These are phyloP conservation scores for Alethe diademata DNA, from an alignment of 2,113 vertebrate species.

Conservation along the genomic window DNA sequence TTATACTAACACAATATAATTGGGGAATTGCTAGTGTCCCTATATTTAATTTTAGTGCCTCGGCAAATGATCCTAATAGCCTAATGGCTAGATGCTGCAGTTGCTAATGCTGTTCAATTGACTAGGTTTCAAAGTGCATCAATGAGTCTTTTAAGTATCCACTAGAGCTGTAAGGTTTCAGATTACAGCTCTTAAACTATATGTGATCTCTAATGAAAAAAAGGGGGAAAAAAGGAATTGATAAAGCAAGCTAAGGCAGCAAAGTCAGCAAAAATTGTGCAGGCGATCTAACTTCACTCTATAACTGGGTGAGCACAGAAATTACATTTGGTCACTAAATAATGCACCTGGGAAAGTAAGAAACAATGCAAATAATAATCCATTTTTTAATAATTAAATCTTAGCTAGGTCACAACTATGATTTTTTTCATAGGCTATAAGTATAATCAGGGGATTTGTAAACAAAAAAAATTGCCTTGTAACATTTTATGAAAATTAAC, in stretches of 20 bases:
- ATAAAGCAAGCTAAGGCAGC: conserved; percentile 46
- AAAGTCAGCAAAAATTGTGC: conserved; percentile 63
- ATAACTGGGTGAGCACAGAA: conserved; percentile 32
- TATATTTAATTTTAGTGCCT: conserved; percentile 69
- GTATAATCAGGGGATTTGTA: conserved; percentile 59
- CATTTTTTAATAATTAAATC: conserved; percentile 71
- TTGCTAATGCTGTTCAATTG: conserved; percentile 57
- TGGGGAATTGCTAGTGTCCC: conserved; percentile 61
- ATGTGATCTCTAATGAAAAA: conserved; percentile 56
- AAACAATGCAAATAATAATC: conserved; percentile 69
- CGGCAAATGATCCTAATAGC: conserved; percentile 63
- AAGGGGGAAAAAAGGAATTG: background rate
- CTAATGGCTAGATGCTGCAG: conserved; percentile 41
- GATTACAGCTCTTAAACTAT: conserved; percentile 59
- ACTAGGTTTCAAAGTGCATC: conserved; percentile 67
- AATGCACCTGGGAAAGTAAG: conserved; percentile 56
- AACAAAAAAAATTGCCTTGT: conserved; percentile 65
- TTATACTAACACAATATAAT: conserved; percentile 66
- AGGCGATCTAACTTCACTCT: conserved; percentile 36
- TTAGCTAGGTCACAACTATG: conserved; percentile 50
- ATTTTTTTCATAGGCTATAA: conserved; percentile 39
- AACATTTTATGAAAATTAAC: conserved; percentile 73
- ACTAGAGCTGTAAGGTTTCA: conserved; percentile 62
- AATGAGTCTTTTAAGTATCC: conserved; percentile 54
- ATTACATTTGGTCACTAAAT: conserved; percentile 59